Percentiles rank a stretch among this genome's conserved stretches.
These are phyloP conservation scores for Atherinosoma microstoma DNA, from an alignment of 2,797 vertebrate genomes.

Conservation along the genomic window DNA sequence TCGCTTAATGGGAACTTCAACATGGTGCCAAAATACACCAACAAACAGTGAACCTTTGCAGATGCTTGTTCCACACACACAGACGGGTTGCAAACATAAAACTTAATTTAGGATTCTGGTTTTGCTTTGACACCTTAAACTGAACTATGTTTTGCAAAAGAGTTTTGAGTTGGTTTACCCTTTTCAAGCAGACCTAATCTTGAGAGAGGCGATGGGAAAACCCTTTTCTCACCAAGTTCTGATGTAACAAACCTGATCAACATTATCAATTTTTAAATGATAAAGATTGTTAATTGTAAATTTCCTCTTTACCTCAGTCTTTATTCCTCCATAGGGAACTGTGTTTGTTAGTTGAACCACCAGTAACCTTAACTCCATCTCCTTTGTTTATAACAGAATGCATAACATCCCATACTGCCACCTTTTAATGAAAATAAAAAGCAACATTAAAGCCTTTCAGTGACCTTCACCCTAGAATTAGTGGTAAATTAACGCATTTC, in stretches of 20 bases:
- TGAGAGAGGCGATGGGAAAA: not conserved
- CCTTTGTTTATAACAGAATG: too few relatives aligned
- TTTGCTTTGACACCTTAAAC: not conserved
- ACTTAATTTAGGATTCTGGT: not conserved
- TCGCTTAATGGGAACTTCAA: conserved; percentile 38
- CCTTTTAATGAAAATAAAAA: too few relatives aligned
- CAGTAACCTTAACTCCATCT: not conserved
- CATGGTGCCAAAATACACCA: conserved; percentile 12
- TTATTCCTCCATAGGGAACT: not conserved
- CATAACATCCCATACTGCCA: too few relatives aligned
- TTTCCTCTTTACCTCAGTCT: not conserved
- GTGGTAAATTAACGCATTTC: too few relatives aligned
- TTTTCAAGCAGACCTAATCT: not conserved
- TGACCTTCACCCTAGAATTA: too few relatives aligned
- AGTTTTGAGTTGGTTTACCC: too few relatives aligned
- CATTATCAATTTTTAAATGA: not conserved
- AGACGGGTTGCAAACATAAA: not conserved
- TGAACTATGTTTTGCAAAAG: not conserved
- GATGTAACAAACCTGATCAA: not conserved
- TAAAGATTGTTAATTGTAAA: not conserved
- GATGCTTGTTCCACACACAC: conserved; percentile 15
- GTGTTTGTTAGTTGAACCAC: not conserved
- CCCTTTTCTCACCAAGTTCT: not conserved
- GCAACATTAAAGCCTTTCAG: too few relatives aligned
- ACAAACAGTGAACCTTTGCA: conserved; percentile 18